These are phyloP conservation scores for Chaenogobius annularis DNA, from an alignment of 2,113 vertebrate species.

Conservation along the genomic window DNA sequence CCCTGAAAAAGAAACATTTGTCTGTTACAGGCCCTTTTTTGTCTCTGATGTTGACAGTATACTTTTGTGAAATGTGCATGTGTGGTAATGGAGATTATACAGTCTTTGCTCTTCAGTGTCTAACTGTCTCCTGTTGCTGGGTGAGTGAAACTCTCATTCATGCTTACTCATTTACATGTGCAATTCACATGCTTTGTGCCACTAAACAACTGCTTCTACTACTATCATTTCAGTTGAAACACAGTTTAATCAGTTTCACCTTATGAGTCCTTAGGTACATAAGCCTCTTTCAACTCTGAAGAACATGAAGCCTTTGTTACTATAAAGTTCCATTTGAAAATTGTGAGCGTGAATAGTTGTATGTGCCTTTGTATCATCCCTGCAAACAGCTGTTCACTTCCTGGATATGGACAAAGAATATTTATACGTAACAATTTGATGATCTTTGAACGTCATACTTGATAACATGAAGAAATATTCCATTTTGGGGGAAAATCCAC, in stretches of 20 bases:
- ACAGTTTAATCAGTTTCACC: neutral
- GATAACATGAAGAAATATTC: too few relatives aligned
- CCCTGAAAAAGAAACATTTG: neutral
- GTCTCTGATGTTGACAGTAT: neutral
- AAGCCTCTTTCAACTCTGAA: neutral
- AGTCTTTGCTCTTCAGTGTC: slow-evolving; percentile 35
- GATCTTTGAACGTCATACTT: neutral
- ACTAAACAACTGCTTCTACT: neutral
- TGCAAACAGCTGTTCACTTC: neutral
- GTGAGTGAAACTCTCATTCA: slow-evolving; percentile 41
- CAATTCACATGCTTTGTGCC: neutral
- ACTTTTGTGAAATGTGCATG: neutral
- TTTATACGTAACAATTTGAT: neutral
- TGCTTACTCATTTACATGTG: neutral
- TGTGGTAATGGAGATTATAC: neutral
- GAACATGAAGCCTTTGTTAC: neutral
- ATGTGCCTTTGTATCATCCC: neutral
- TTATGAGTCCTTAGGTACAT: neutral
- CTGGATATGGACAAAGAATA: neutral
- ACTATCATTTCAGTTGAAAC: neutral
- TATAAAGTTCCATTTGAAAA: neutral
- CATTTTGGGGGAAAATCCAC: too few relatives aligned
- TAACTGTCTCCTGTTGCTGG: slow-evolving; percentile 23
- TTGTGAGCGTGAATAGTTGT: neutral
- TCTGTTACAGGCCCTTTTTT: neutral